These are phyloP conservation scores for Dastarcus helophoroides DNA, from an alignment of 2,888 invertebrate genomes.

Conservation along the genomic window DNA sequence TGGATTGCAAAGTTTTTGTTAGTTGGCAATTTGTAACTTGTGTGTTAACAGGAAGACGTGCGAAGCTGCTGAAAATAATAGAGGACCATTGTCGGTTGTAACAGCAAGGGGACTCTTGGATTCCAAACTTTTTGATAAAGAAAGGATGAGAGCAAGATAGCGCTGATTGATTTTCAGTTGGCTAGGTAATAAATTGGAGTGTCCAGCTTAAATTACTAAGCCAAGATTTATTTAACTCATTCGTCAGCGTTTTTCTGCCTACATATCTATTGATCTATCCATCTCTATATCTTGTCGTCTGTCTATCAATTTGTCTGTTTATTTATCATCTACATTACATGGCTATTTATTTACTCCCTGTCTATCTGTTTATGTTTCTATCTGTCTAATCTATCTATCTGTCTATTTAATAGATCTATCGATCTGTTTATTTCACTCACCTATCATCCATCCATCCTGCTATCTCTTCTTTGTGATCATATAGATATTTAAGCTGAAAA, in stretches of 20 bases:
- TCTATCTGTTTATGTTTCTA: too few species aligned
- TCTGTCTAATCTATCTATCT: too few species aligned
- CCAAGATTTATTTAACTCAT: not conserved
- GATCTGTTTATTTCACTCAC: too few species aligned
- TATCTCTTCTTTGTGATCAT: too few species aligned
- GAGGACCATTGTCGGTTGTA: constrained; percentile 40
- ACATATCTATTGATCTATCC: too few species aligned
- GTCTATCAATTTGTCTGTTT: too few species aligned
- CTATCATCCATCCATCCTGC: too few species aligned
- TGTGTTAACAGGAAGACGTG: constrained; percentile 13
- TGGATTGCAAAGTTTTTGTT: constrained; percentile 2
- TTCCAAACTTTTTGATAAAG: constrained; percentile 58
- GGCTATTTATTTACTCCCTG: too few species aligned
- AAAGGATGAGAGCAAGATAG: constrained; percentile 22
- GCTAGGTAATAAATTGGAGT: constrained; percentile 31
- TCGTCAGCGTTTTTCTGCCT: not conserved
- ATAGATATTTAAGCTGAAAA: too few species aligned
- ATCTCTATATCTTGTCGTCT: too few species aligned
- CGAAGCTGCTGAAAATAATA: constrained; percentile 9
- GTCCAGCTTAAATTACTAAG: not conserved
- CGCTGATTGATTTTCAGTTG: constrained; percentile 53
- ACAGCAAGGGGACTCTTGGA: constrained; percentile 67
- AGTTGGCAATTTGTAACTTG: constrained; percentile 9
- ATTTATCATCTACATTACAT: too few species aligned
- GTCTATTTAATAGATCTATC: too few species aligned